phyloP scores from a whole-genome alignment of 2,888 invertebrate genomes.

The Antitype chi region DNA sequence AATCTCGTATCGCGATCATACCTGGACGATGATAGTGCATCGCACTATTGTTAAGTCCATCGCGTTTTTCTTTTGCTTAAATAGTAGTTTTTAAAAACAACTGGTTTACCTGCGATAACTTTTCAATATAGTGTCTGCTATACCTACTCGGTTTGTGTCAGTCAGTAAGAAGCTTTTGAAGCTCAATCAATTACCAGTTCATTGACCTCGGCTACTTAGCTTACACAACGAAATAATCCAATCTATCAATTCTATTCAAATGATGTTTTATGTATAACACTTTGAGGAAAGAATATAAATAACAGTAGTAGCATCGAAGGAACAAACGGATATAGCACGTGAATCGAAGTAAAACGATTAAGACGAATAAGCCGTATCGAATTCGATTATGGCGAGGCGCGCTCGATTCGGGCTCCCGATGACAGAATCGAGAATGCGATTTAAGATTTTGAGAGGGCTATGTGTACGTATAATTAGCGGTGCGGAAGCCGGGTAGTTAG shows the following conservation, averaged over 20 bases:
- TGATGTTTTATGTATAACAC: conserved; percentile 59
- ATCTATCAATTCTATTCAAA: conserved; percentile 49
- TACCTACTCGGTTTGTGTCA: conserved; percentile 1
- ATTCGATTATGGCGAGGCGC: conserved; percentile 75
- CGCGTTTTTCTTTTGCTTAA: conserved; percentile 17
- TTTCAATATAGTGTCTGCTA: conserved; percentile 3
- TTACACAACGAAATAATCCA: conserved; percentile 45
- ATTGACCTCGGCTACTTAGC: conserved; percentile 48
- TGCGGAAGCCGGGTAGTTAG: conserved; percentile 88
- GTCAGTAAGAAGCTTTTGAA: conserved; percentile 17
- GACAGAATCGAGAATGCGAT: conserved; percentile 81
- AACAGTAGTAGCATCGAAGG: conserved; percentile 53
- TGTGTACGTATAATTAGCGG: conserved; percentile 87
- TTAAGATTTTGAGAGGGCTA: conserved; percentile 84
- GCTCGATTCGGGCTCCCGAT: conserved; percentile 76
- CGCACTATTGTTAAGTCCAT: conserved; percentile 49
- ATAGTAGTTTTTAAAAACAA: conserved; percentile 7
- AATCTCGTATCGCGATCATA: conserved; percentile 58
- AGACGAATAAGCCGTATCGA: conserved; percentile 79
- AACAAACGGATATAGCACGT: conserved; percentile 71
- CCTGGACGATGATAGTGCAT: conserved; percentile 45
- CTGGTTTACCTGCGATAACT: neutral
- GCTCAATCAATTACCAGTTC: conserved; percentile 45
- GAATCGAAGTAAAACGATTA: conserved; percentile 77
- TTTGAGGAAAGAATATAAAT: conserved; percentile 62